phyloP scores from a whole-genome alignment of 2,113 vertebrate species.

The Hiodon tergisus region DNA sequence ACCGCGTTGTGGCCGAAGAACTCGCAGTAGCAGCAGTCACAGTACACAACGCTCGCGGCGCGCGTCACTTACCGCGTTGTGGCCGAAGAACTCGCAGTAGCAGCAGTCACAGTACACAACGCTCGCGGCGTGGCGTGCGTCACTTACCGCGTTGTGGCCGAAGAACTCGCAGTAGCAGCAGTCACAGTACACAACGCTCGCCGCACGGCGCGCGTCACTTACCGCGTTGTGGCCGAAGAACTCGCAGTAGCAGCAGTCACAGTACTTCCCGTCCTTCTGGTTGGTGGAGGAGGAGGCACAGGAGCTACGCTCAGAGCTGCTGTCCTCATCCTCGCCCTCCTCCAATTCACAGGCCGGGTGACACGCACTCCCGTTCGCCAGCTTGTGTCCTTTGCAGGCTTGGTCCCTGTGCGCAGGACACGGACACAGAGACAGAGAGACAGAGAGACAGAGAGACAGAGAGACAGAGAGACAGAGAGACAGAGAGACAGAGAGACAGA shows the following conservation, averaged over 20 bases:
- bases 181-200: slow-evolving; percentile 74
- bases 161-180: too few relatives aligned
- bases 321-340: slow-evolving; percentile 95
- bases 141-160: too few relatives aligned
- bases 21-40: too few relatives aligned
- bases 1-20: too few relatives aligned
- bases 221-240: slow-evolving; percentile 99
- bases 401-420: slow-evolving; percentile 71
- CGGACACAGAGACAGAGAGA: background rate
- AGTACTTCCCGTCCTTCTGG: slow-evolving; percentile 97
- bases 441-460: background rate
- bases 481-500: too few relatives aligned
- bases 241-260: slow-evolving; percentile 99
- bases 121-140: too few relatives aligned
- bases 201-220: slow-evolving; percentile 13
- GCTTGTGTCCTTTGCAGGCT: slow-evolving; percentile 91
- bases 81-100: too few relatives aligned
- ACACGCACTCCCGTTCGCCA: slow-evolving; percentile 82
- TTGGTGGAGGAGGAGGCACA: slow-evolving; percentile 94
- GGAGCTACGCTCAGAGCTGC: slow-evolving; percentile 96
- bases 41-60: too few relatives aligned
- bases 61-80: too few relatives aligned
- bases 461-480: background rate
- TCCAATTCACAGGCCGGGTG: slow-evolving; percentile 83
- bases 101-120: too few relatives aligned